These are phyloP conservation scores for Idaea dimidiata DNA, from an alignment of 2,888 invertebrate genomes.

Conservation along the genomic window DNA sequence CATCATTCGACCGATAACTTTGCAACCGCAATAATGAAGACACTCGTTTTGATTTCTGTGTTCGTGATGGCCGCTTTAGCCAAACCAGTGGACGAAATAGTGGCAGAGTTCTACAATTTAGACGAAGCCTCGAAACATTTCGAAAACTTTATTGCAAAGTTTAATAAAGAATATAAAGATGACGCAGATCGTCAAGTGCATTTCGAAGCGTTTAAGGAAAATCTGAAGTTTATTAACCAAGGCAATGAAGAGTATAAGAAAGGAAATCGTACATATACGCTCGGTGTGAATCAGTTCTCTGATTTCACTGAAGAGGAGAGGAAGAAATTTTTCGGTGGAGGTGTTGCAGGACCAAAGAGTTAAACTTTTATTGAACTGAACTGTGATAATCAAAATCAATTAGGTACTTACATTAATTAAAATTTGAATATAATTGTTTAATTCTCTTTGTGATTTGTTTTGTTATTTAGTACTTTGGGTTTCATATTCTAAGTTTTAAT, in stretches of 20 bases:
- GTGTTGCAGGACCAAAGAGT: background rate
- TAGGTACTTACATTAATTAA: too few species aligned
- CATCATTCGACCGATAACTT: background rate
- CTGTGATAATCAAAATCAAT: background rate
- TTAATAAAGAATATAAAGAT: background rate
- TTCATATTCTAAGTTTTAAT: too few species aligned
- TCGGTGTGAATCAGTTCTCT: background rate
- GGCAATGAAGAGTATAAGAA: background rate
- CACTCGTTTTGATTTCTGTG: background rate
- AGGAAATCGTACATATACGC: background rate
- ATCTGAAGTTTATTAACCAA: background rate
- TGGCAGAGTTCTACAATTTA: background rate
- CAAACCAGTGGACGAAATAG: background rate
- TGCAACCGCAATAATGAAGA: background rate
- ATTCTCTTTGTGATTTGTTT: background rate
- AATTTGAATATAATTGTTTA: background rate
- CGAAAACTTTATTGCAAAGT: background rate
- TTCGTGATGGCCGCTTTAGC: background rate
- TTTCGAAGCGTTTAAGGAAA: background rate
- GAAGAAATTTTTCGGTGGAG: background rate
- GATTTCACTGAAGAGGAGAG: background rate
- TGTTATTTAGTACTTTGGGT: background rate
- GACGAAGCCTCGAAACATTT: background rate
- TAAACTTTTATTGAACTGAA: background rate
- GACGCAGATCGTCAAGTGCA: background rate